phyloP scores from a whole-genome alignment of 2,797 vertebrate species.

The Channa striata region DNA sequence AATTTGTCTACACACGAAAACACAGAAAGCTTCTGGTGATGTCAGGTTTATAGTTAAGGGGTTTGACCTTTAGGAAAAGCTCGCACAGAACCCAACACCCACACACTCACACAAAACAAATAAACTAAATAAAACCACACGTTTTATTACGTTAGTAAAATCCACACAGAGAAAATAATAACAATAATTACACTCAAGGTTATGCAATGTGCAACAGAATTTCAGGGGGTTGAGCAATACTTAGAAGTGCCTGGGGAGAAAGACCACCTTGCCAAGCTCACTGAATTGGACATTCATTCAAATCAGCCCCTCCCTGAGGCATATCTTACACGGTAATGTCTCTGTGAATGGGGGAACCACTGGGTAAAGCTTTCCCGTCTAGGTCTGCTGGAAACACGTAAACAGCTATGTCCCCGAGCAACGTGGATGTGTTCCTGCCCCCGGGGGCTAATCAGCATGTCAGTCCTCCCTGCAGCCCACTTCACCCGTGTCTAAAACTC shows the following conservation, averaged over 20 bases:
- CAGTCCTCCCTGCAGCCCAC: slow-evolving; percentile 7
- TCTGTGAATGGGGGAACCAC: slow-evolving; percentile 15
- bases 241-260: neutral
- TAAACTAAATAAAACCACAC: neutral
- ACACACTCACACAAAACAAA: neutral
- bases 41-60: neutral
- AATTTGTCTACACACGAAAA: neutral
- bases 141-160: neutral
- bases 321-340: neutral
- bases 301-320: slow-evolving; percentile 41
- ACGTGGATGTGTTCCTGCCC: slow-evolving; percentile 1
- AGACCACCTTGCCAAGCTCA: neutral
- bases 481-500: slow-evolving; percentile 4
- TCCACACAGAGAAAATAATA: neutral
- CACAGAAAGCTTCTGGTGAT: neutral
- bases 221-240: slow-evolving; percentile 22
- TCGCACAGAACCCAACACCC: neutral
- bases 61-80: too few species aligned
- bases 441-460: slow-evolving; percentile 12
- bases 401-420: slow-evolving; percentile 26
- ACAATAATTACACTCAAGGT: neutral
- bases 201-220: neutral
- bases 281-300: slow-evolving; percentile 25
- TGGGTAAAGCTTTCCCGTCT: slow-evolving; percentile 18
- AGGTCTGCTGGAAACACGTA: slow-evolving; percentile 5